Conservation (phyloP, 2,113 vertebrate species). For the Sylvietta virens region DNA sequence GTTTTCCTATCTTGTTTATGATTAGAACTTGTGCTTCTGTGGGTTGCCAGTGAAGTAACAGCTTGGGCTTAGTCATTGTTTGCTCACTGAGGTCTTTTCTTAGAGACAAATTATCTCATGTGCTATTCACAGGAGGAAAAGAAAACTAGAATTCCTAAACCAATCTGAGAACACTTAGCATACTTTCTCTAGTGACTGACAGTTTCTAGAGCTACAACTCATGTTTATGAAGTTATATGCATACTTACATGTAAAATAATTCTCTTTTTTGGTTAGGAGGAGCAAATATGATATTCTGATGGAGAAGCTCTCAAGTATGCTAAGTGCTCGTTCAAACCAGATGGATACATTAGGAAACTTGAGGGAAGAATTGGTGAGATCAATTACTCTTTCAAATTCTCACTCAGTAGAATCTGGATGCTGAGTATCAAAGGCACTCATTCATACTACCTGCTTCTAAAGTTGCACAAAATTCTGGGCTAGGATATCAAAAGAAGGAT, state of each 20-base stretch:
- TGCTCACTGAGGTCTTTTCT: not conserved
- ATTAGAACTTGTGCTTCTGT: not conserved
- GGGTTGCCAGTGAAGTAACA: not conserved
- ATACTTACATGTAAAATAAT: not conserved
- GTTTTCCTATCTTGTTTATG: not conserved
- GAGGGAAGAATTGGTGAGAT: conserved; percentile 83
- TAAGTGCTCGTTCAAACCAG: conserved; percentile 74
- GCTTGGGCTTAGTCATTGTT: not conserved
- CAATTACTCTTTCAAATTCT: not conserved
- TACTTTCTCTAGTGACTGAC: not conserved
- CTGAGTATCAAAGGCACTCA: not conserved
- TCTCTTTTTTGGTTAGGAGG: conserved; percentile 73
- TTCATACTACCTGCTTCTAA: not conserved
- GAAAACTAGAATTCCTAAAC: not conserved
- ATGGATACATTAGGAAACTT: conserved; percentile 75
- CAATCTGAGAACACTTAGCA: not conserved
- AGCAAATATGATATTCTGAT: conserved; percentile 92
- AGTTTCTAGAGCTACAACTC: not conserved
- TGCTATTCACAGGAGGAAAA: not conserved
- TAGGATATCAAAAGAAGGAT: not conserved
- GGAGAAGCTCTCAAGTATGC: conserved; percentile 82
- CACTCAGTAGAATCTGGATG: not conserved
- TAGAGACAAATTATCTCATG: not conserved
- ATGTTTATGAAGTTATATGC: not conserved
- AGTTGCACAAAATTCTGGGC: not conserved